These are phyloP conservation scores for Brienomyrus longianalis DNA, from an alignment of 2,113 vertebrate genomes.

Conservation along the genomic window DNA sequence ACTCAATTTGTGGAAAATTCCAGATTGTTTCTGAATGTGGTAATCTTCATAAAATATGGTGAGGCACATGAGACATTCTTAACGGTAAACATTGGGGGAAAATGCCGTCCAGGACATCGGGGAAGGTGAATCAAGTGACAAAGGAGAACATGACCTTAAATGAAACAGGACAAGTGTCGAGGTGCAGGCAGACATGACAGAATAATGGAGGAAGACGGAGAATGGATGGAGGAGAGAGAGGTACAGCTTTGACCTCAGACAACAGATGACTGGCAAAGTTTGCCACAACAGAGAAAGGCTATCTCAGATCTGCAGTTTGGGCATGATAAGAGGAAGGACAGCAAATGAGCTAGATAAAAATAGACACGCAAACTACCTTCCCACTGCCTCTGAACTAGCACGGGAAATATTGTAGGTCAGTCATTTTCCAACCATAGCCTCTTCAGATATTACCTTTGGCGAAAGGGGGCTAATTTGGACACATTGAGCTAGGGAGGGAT, in stretches of 20 bases:
- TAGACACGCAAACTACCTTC: neutral
- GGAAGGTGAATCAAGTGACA: neutral
- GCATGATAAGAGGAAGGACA: neutral
- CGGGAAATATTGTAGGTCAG: slow-evolving; percentile 9
- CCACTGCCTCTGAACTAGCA: neutral
- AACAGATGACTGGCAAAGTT: neutral
- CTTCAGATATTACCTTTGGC: slow-evolving; percentile 14
- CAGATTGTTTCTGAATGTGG: neutral
- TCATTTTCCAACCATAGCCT: neutral
- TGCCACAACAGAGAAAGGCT: neutral
- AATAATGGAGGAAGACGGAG: neutral
- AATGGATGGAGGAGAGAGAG: neutral
- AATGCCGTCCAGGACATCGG: neutral
- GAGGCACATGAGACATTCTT: neutral
- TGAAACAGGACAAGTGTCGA: neutral
- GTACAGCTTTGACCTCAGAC: neutral
- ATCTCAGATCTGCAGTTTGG: neutral
- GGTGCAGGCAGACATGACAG: neutral
- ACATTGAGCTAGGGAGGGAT: neutral
- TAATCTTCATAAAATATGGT: neutral
- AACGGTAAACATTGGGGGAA: neutral
- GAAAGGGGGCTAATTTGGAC: neutral
- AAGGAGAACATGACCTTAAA: neutral
- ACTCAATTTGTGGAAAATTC: neutral
- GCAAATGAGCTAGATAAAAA: neutral